A percentile compares a stretch with the other conserved stretches of the same genome.
Evolutionary conservation across 2,888 invertebrate species (phyloP).

Genomic region (Chloromyia formosa): DNA sequence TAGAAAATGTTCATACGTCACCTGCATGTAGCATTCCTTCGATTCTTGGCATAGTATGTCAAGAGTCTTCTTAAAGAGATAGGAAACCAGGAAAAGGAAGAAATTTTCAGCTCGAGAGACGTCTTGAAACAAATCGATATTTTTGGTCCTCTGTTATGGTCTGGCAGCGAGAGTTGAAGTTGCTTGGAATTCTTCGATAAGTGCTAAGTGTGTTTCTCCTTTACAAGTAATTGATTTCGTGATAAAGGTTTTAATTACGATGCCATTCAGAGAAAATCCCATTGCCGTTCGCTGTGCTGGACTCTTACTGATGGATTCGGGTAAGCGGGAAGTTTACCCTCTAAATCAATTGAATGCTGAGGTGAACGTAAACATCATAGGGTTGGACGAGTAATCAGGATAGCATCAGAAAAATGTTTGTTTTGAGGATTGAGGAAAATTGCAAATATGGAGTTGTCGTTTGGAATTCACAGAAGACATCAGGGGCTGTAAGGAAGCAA

Average conservation of each 20-base stretch:
- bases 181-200: too few relatives aligned
- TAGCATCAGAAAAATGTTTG: neutral
- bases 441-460: neutral
- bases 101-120: neutral
- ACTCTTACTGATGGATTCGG: neutral
- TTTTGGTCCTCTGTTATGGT: neutral
- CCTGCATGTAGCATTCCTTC: conserved; percentile 11
- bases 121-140: conserved; percentile 31
- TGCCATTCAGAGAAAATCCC: conserved; percentile 41
- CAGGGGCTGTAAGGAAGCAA: too few relatives aligned
- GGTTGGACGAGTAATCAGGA: neutral
- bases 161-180: neutral
- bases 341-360: conserved; percentile 4
- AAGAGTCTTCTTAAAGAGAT: neutral
- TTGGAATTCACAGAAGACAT: too few relatives aligned
- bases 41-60: conserved; percentile 9
- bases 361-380: neutral
- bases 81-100: neutral
- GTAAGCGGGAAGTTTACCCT: neutral
- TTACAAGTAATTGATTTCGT: conserved; percentile 50
- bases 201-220: conserved; percentile 7
- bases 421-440: neutral
- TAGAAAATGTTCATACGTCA: neutral
- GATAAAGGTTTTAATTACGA: conserved; percentile 50
- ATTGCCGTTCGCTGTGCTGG: neutral